These are phyloP conservation scores for Scolopax bukidnonensis DNA, from an alignment of 2,797 vertebrate species.

Conservation along the genomic window DNA sequence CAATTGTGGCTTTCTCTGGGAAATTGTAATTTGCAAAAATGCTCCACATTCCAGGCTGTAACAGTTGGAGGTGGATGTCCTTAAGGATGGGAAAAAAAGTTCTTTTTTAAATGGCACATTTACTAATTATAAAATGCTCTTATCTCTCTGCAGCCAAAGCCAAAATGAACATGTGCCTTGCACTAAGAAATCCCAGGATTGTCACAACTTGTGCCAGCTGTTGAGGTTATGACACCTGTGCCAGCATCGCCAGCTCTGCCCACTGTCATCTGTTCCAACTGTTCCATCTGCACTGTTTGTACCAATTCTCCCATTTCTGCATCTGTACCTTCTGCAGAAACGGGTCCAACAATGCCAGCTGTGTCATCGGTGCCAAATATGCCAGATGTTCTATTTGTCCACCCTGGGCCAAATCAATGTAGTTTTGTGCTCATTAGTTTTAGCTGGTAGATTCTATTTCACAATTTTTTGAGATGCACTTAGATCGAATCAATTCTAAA, in stretches of 20 bases:
- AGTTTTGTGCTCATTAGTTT: slow-evolving; percentile 96
- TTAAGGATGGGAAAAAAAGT: slow-evolving; percentile 82
- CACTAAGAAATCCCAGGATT: slow-evolving; percentile 99
- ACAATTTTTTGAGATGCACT: slow-evolving; percentile 81
- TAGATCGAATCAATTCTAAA: slow-evolving; percentile 81
- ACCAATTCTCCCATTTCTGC: slow-evolving; percentile 95
- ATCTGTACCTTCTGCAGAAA: slow-evolving; percentile 98
- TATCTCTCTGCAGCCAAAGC: slow-evolving; percentile 90
- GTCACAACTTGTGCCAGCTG: slow-evolving; percentile 99
- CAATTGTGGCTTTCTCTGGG: slow-evolving; percentile 79
- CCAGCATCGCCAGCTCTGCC: slow-evolving; percentile 95
- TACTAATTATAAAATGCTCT: slow-evolving; percentile 89
- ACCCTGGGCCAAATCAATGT: slow-evolving; percentile 97
- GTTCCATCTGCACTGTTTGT: slow-evolving; percentile 97
- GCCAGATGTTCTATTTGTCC: slow-evolving; percentile 99
- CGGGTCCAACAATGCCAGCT: slow-evolving; percentile 94
- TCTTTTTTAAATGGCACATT: slow-evolving; percentile 89
- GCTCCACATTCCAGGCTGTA: slow-evolving; percentile 80
- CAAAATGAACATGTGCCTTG: slow-evolving; percentile 99
- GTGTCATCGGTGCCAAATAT: slow-evolving; percentile 94
- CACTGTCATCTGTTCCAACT: slow-evolving; percentile 98
- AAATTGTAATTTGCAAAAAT: slow-evolving; percentile 82
- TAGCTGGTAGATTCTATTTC: slow-evolving; percentile 90
- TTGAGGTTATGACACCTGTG: slow-evolving; percentile 99
- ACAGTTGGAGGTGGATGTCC: slow-evolving; percentile 86